Percentiles rank a stretch among this genome's conserved stretches.
These are phyloP conservation scores for Steatornis caripensis DNA, from an alignment of 2,113 vertebrate species.

Conservation along the genomic window DNA sequence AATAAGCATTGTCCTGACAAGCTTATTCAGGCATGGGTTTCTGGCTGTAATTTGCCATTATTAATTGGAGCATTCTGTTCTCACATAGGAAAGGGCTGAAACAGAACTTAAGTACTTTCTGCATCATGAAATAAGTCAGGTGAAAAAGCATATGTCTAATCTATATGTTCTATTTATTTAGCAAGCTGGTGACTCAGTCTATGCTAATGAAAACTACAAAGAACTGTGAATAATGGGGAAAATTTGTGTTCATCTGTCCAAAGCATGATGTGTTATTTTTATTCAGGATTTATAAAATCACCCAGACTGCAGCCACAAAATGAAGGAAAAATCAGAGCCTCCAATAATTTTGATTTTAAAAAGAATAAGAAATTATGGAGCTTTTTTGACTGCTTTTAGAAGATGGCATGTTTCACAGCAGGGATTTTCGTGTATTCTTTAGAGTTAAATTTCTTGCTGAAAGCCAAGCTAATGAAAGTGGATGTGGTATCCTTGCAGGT, in stretches of 20 bases:
- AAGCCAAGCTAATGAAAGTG: neutral
- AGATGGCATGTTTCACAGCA: neutral
- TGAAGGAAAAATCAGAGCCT: neutral
- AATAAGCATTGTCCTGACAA: slow-evolving; percentile 27
- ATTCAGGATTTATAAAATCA: neutral
- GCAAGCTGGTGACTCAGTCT: neutral
- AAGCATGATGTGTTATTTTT: neutral
- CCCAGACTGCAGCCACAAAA: neutral
- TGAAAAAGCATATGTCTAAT: neutral
- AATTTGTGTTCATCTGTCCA: neutral
- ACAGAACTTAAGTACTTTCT: neutral
- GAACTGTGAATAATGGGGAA: neutral
- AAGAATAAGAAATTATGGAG: neutral
- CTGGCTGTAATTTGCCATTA: slow-evolving; percentile 33
- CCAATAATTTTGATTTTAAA: neutral
- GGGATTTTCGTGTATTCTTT: neutral
- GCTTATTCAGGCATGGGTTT: neutral
- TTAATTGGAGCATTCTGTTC: slow-evolving; percentile 7
- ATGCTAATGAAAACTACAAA: neutral
- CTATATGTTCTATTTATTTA: neutral
- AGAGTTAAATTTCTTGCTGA: neutral
- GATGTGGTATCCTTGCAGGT: neutral
- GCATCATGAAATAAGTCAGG: neutral
- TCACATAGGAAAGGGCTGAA: neutral
- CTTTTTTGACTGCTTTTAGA: neutral